Percentiles rank a stretch among this genome's conserved stretches.
Conservation (phyloP, 1,140 invertebrate genomes). For the Drosophila azteca region DNA sequence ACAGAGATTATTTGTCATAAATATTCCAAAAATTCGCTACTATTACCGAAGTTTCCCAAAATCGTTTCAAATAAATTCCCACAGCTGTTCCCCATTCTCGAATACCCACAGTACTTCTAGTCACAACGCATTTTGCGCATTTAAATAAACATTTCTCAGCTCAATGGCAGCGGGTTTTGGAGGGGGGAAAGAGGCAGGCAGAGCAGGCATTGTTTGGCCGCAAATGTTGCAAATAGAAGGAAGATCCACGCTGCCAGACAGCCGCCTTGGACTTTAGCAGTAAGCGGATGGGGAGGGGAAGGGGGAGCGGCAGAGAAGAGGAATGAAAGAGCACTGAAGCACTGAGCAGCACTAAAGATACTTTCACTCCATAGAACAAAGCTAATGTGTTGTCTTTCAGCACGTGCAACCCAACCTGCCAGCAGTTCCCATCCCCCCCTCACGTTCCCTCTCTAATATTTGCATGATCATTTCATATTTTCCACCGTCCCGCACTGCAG, state of each 20-base stretch:
- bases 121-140: conserved; percentile 75
- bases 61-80: no score
- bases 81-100: not conserved
- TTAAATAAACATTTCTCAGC: conserved; percentile 80
- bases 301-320: conserved; percentile 9
- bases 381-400: conserved; percentile 67
- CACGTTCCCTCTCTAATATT: conserved; percentile 45
- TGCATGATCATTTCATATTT: conserved; percentile 80
- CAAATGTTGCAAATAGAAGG: conserved; percentile 44
- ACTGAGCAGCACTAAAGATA: conserved; percentile 16
- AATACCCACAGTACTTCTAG: conserved; percentile 34
- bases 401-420: conserved; percentile 57
- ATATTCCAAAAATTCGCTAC: no score
- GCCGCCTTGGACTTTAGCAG: conserved; percentile 15
- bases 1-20: no score
- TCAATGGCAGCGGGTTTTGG: conserved; percentile 21
- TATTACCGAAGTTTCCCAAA: no score
- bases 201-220: conserved; percentile 69
- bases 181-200: conserved; percentile 28
- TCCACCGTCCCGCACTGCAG: not conserved
- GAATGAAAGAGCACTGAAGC: conserved; percentile 16
- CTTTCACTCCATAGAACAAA: conserved; percentile 74
- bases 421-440: not conserved
- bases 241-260: conserved; percentile 46
- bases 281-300: no score